Evolutionary conservation across 2,113 vertebrate species (phyloP).

Genomic region (Melanostigma gelatinosum): DNA sequence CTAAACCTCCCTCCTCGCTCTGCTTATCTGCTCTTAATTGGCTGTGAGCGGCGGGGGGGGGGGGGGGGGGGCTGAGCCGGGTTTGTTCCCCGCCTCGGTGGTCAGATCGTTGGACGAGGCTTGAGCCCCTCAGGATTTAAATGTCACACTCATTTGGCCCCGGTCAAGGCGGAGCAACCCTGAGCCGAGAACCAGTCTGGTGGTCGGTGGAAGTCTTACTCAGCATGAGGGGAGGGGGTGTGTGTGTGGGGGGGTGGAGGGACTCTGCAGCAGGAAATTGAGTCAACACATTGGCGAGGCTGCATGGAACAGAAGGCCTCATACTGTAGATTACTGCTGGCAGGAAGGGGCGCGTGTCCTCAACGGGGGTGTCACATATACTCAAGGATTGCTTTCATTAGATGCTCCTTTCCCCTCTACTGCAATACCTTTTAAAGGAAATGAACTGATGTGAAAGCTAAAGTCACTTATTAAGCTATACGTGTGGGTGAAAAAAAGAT

Average conservation of each 20-base stretch:
- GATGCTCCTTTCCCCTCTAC: too few species aligned
- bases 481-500: background rate
- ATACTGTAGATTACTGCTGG: slow-evolving; percentile 16
- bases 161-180: slow-evolving; percentile 31
- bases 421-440: background rate
- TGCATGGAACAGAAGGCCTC: slow-evolving; percentile 30
- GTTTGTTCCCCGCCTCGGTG: slow-evolving; percentile 29
- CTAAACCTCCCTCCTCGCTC: slow-evolving; percentile 48
- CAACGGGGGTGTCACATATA: background rate
- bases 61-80: slow-evolving; percentile 6
- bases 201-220: slow-evolving; percentile 45
- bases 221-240: slow-evolving; percentile 26
- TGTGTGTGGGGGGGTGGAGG: background rate
- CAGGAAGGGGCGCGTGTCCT: background rate
- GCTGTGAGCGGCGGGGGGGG: slow-evolving; percentile 16
- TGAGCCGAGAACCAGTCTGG: slow-evolving; percentile 12
- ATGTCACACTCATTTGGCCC: slow-evolving; percentile 62
- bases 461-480: background rate
- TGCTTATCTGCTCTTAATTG: slow-evolving; percentile 75
- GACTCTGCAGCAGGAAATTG: slow-evolving; percentile 26
- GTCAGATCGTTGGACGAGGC: slow-evolving; percentile 49
- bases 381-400: background rate
- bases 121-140: slow-evolving; percentile 47
- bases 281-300: slow-evolving; percentile 37
- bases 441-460: background rate